Percentiles rank a stretch among this genome's conserved stretches.
These are phyloP conservation scores for Anthoscopus minutus DNA, from an alignment of 2,113 vertebrate species.

Conservation along the genomic window DNA sequence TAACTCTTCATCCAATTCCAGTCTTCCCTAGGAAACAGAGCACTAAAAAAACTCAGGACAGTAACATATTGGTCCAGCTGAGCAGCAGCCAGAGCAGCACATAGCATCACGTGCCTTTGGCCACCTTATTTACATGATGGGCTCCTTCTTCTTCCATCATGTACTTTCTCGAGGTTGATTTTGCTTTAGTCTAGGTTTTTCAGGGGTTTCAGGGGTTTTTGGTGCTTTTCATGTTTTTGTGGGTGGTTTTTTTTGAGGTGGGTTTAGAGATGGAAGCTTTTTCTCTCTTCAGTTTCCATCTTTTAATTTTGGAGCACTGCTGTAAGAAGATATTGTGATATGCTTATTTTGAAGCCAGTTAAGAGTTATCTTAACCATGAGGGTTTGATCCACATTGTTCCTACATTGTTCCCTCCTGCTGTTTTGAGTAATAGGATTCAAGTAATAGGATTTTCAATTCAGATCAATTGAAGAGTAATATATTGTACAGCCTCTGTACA, in stretches of 20 bases:
- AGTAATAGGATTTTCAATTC: neutral
- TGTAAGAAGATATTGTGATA: neutral
- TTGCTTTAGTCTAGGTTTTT: neutral
- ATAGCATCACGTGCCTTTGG: rapidly evolving
- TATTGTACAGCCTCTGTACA: neutral
- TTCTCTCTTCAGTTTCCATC: neutral
- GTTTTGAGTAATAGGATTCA: too few relatives aligned
- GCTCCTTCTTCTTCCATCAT: neutral
- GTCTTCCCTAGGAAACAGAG: neutral
- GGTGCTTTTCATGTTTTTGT: neutral
- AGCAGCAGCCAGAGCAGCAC: neutral
- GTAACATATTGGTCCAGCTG: neutral
- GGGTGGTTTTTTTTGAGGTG: neutral
- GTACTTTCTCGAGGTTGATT: neutral
- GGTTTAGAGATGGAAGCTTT: neutral
- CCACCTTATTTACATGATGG: neutral
- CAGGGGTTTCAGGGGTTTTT: rapidly evolving
- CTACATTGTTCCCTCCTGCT: too few relatives aligned
- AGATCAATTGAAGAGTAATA: neutral
- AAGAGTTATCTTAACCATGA: neutral
- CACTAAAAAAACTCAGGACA: neutral
- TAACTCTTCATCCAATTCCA: neutral
- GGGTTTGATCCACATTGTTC: neutral
- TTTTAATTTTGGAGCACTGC: neutral
- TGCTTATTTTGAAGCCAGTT: neutral